Conservation (phyloP, 2,797 vertebrate species). For the Fringilla coelebs region DNA sequence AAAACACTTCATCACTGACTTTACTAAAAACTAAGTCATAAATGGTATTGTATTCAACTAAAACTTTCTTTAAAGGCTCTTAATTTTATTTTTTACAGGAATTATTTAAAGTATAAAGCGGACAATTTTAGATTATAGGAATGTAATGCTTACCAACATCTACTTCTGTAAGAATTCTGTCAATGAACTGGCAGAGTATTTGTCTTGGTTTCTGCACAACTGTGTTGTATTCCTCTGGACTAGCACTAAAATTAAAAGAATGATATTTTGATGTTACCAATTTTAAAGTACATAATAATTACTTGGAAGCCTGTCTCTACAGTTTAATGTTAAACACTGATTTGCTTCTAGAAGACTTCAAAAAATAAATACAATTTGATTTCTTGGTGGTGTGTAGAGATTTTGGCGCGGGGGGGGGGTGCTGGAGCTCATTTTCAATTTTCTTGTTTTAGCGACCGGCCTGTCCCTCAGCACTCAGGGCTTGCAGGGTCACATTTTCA, state of each 20-base stretch:
- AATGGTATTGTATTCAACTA: neutral
- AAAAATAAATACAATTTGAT: neutral
- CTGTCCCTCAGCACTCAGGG: neutral
- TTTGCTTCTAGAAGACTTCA: neutral
- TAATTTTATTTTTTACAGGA: neutral
- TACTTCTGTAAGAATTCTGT: conserved; percentile 94
- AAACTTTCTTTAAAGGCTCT: neutral
- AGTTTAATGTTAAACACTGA: neutral
- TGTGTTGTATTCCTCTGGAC: conserved; percentile 85
- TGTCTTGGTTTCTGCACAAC: conserved; percentile 94
- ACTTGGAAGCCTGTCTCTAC: neutral
- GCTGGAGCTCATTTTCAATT: rapidly evolving
- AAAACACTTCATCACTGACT: neutral
- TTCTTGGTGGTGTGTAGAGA: neutral
- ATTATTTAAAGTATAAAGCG: neutral
- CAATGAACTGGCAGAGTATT: conserved; percentile 98
- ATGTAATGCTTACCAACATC: conserved; percentile 86
- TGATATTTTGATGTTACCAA: neutral
- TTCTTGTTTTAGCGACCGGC: neutral
- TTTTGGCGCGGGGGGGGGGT: rapidly evolving
- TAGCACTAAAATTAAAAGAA: conserved; percentile 78
- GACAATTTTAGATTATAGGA: neutral
- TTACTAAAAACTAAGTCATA: neutral
- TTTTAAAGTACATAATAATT: neutral
- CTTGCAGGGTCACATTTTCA: neutral